Evolutionary conservation across 2,113 vertebrate genomes (phyloP).

Genomic region (Fregetta grallaria): DNA sequence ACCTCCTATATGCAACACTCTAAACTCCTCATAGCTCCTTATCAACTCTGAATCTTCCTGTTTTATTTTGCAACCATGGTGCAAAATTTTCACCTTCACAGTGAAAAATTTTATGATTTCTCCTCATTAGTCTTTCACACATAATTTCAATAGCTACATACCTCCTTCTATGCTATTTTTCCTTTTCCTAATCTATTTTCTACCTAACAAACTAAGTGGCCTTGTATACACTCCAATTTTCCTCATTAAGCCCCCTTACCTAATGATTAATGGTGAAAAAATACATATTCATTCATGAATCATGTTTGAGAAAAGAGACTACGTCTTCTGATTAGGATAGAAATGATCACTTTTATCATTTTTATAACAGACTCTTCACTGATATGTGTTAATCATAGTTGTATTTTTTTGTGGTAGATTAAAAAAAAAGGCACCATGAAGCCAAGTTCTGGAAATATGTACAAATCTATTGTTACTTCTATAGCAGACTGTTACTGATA

Average conservation of each 20-base stretch:
- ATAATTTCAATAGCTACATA: neutral
- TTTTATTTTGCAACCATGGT: neutral
- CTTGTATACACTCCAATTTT: neutral
- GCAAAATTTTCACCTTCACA: neutral
- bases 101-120: neutral
- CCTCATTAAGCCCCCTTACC: neutral
- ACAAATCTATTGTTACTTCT: neutral
- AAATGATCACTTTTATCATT: neutral
- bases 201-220: neutral
- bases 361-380: neutral
- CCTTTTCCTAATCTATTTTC: neutral
- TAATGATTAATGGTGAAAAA: neutral
- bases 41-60: neutral
- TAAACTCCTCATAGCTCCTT: neutral
- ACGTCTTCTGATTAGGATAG: neutral
- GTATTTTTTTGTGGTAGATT: neutral
- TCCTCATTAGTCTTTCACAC: neutral
- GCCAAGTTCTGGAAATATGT: neutral
- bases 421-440: neutral
- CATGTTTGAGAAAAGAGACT: neutral
- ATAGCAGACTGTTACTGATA: neutral
- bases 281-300: neutral
- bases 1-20: neutral
- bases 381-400: neutral
- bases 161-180: neutral